Percentiles rank a stretch among this genome's conserved stretches.
Conservation (phyloP, 1,140 invertebrate species). For the Diachasma alloeum region DNA sequence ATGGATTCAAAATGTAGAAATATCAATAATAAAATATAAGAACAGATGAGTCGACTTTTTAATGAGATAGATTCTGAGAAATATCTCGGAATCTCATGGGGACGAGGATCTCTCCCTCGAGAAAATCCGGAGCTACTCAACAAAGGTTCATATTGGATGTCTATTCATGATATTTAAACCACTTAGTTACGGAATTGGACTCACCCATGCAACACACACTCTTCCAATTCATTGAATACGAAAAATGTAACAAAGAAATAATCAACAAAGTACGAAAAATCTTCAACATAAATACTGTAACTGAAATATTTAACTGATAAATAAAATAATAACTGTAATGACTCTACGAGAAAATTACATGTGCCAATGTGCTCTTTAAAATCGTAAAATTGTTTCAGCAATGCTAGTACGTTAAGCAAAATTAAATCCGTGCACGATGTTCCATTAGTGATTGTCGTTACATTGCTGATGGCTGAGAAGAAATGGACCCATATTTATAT, state of each 20-base stretch:
- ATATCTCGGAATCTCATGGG: too few relatives aligned
- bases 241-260: background rate
- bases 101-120: too few relatives aligned
- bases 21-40: too few relatives aligned
- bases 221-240: background rate
- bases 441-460: slow-evolving; percentile 5
- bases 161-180: background rate
- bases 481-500: slow-evolving; percentile 1
- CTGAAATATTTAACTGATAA: slow-evolving; percentile 13
- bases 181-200: background rate
- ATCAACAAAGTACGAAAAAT: background rate
- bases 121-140: too few relatives aligned
- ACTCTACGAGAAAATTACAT: slow-evolving; percentile 13
- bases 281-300: background rate
- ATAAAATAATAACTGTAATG: slow-evolving; percentile 19
- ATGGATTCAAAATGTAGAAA: too few relatives aligned
- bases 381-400: background rate
- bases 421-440: background rate
- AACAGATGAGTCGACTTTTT: too few relatives aligned
- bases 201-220: background rate
- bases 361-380: background rate
- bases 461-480: background rate
- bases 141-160: background rate
- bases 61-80: too few relatives aligned
- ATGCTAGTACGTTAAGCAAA: background rate